Percentiles rank a stretch among this genome's conserved stretches.
These are phyloP conservation scores for Dynastes hyllus DNA, from an alignment of 2,888 invertebrate species.

Conservation along the genomic window DNA sequence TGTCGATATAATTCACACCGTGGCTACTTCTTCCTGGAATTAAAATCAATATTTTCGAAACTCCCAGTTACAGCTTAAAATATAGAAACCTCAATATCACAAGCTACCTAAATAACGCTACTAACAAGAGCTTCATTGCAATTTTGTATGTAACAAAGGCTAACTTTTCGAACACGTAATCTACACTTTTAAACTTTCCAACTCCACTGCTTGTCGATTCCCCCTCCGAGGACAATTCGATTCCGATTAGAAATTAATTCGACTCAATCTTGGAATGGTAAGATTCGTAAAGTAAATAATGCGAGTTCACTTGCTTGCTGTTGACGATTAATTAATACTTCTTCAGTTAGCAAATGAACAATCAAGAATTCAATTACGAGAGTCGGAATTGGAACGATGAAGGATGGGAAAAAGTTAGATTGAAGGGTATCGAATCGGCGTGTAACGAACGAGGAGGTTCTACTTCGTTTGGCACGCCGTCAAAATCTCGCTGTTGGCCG, in stretches of 20 bases:
- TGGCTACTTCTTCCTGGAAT: too few relatives aligned
- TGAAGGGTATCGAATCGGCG: constrained; percentile 11
- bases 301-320: not conserved
- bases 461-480: constrained; percentile 19
- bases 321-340: constrained; percentile 5
- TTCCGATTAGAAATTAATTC: constrained; percentile 9
- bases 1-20: too few relatives aligned
- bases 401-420: not conserved
- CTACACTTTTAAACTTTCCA: not conserved
- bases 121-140: too few relatives aligned
- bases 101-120: too few relatives aligned
- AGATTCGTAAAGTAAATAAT: not conserved
- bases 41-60: too few relatives aligned
- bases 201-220: too few relatives aligned
- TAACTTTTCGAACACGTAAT: not conserved
- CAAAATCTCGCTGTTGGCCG: constrained; percentile 8
- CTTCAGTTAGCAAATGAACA: not conserved
- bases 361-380: constrained; percentile 1
- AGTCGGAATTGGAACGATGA: too few relatives aligned
- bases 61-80: too few relatives aligned
- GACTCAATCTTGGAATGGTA: not conserved
- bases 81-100: too few relatives aligned
- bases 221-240: not conserved
- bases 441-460: not conserved
- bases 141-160: too few relatives aligned